Evolutionary conservation across 2,888 invertebrate species (phyloP).

Genomic region (Beris chalybata): DNA sequence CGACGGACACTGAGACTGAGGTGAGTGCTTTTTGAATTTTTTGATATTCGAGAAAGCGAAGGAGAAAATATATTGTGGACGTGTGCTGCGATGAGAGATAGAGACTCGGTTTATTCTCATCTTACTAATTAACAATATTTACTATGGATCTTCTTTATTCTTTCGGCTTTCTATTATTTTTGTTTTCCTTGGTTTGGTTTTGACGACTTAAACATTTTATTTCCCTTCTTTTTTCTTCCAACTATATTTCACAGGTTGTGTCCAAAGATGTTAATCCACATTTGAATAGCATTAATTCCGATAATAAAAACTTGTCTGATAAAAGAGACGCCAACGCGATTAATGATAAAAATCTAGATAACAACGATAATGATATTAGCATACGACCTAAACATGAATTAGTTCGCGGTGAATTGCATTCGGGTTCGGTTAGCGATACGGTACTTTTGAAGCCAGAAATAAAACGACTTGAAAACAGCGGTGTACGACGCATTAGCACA

Average conservation of each 20-base stretch:
- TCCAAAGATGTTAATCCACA: conserved; percentile 38
- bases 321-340: conserved; percentile 23
- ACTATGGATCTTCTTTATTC: conserved; percentile 14
- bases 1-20: conserved; percentile 73
- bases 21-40: conserved; percentile 55
- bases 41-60: too few relatives aligned
- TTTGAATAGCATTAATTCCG: conserved; percentile 34
- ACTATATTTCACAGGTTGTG: conserved; percentile 40
- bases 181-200: conserved; percentile 9
- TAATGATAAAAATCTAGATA: conserved; percentile 26
- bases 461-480: conserved; percentile 51
- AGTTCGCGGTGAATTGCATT: conserved; percentile 6
- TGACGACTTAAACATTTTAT: conserved; percentile 10
- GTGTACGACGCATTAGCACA: conserved; percentile 47
- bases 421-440: conserved; percentile 9
- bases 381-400: conserved; percentile 39
- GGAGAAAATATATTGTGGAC: too few relatives aligned
- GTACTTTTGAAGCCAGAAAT: conserved; percentile 46
- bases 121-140: not conserved
- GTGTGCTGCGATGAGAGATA: too few relatives aligned
- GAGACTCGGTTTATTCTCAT: not conserved
- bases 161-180: conserved; percentile 10
- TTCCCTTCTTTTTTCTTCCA: conserved; percentile 28
- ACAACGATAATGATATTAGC: conserved; percentile 11
- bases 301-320: conserved; percentile 35